Conservation (phyloP, 23 tunicate genomes). For the Halocynthia aurantium region DNA sequence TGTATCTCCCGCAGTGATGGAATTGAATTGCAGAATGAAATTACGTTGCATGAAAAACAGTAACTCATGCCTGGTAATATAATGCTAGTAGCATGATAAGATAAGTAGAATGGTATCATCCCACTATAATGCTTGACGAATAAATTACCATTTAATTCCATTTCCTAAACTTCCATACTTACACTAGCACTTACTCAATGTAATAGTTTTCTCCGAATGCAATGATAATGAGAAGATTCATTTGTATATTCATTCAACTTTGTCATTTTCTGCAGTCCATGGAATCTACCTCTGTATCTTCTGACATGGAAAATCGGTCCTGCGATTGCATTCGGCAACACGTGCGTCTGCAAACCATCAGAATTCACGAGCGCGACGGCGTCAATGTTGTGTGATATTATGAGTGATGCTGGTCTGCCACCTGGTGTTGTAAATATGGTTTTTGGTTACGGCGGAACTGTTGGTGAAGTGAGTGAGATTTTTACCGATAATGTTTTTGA, state of each 20-base stretch:
- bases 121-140: no score
- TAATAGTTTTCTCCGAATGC: neutral
- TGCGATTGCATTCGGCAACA: slow-evolving; percentile 95
- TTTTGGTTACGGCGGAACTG: slow-evolving; percentile 68
- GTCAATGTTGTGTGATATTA: slow-evolving; percentile 44
- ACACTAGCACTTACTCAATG: neutral
- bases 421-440: slow-evolving; percentile 84
- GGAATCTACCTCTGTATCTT: slow-evolving; percentile 86
- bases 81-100: no score
- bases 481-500: neutral
- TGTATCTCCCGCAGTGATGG: no score
- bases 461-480: slow-evolving; percentile 40
- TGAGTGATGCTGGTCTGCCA: slow-evolving; percentile 59
- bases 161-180: neutral
- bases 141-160: no score
- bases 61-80: no score
- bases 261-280: slow-evolving; percentile 34
- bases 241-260: no score
- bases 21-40: no score
- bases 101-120: no score
- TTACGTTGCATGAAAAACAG: no score
- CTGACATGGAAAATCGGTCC: slow-evolving; percentile 93
- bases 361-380: slow-evolving; percentile 83
- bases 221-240: no score
- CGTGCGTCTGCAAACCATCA: slow-evolving; percentile 94